These are phyloP conservation scores for Drosophila varians DNA, from an alignment of 1,140 invertebrate species.

Conservation along the genomic window DNA sequence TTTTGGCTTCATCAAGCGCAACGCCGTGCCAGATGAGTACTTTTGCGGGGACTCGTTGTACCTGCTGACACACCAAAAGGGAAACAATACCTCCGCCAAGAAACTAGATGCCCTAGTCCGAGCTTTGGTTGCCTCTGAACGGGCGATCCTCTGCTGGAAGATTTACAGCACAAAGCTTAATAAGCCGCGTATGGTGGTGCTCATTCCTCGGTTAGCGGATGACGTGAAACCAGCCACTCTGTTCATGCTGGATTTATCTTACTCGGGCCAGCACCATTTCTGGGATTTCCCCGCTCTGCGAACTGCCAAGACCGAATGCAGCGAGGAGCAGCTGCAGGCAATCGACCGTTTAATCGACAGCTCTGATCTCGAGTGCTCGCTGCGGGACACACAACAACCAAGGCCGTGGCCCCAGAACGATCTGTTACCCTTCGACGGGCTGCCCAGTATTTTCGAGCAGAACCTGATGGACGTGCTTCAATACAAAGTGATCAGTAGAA, in stretches of 20 bases:
- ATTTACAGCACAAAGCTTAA: conserved; percentile 66
- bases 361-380: conserved; percentile 62
- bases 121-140: conserved; percentile 44
- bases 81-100: conserved; percentile 49
- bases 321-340: conserved; percentile 58
- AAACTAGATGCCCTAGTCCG: conserved; percentile 71
- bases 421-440: conserved; percentile 60
- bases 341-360: conserved; percentile 71
- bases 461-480: conserved; percentile 73
- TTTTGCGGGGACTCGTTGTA: conserved; percentile 70
- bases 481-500: conserved; percentile 44
- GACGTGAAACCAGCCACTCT: conserved; percentile 55
- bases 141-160: conserved; percentile 73
- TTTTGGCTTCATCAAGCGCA: conserved; percentile 61
- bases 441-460: conserved; percentile 71
- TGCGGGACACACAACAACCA: conserved; percentile 47
- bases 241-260: conserved; percentile 75
- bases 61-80: conserved; percentile 65
- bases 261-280: conserved; percentile 69
- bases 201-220: conserved; percentile 61
- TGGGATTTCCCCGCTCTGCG: conserved; percentile 72
- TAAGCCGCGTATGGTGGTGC: conserved; percentile 65
- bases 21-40: conserved; percentile 66
- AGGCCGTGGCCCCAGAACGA: conserved; percentile 56
- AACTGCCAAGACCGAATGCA: conserved; percentile 63